These are phyloP conservation scores for Drosophila carrolli DNA, from an alignment of 1,140 invertebrate genomes.

Conservation along the genomic window DNA sequence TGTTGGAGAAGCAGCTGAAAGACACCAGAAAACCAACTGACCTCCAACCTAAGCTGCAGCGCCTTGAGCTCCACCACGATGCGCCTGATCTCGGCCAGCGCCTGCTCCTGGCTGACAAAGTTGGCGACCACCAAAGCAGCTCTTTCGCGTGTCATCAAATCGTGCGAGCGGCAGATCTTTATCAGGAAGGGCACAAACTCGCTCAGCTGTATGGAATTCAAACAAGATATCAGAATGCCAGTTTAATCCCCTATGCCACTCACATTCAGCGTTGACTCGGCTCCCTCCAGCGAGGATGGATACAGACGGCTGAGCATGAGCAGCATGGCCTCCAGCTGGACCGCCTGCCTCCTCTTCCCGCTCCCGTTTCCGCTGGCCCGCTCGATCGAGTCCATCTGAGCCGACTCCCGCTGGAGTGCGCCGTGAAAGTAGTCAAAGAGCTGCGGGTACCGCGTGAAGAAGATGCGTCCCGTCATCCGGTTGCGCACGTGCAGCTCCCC, in stretches of 20 bases:
- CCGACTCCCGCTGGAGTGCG: conserved; percentile 51
- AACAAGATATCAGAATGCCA: conserved; percentile 17
- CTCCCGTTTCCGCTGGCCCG: background rate
- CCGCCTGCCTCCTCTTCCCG: conserved; percentile 67
- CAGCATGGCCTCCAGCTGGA: conserved; percentile 91
- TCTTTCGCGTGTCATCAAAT: conserved; percentile 37
- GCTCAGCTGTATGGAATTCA: conserved; percentile 86
- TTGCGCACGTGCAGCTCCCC: conserved; percentile 91
- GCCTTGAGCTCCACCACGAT: conserved; percentile 16
- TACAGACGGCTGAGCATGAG: conserved; percentile 92
- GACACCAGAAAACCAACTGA: conserved; percentile 77
- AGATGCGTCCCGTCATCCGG: conserved; percentile 90
- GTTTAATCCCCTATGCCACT: conserved; percentile 42
- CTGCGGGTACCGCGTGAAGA: conserved; percentile 93
- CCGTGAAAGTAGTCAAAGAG: conserved; percentile 92
- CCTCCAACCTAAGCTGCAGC: conserved; percentile 3
- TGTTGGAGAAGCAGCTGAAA: too few species aligned
- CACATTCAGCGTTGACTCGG: conserved; percentile 88
- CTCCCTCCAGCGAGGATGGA: conserved; percentile 89
- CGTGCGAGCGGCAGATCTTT: conserved; percentile 85
- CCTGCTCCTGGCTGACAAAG: conserved; percentile 22
- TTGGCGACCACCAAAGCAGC: conserved; percentile 53
- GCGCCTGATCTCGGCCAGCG: conserved; percentile 3
- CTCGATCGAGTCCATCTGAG: background rate
- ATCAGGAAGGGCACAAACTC: conserved; percentile 89